Evolutionary conservation across 2,113 vertebrate genomes (phyloP).

Genomic region (Oceanites oceanicus): DNA sequence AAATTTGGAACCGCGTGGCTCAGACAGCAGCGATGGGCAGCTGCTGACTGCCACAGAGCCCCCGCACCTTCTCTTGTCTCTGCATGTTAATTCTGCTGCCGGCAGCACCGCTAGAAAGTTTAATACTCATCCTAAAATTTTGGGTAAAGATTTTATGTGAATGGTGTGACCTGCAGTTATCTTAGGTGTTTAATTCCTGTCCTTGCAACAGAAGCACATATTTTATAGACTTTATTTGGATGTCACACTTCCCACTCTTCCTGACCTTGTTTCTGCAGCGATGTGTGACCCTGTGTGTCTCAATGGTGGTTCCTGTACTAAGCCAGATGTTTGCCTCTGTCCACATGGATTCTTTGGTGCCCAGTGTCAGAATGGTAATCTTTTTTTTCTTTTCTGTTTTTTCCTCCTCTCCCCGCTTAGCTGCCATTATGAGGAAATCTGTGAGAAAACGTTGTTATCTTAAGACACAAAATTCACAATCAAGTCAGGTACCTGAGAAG

Average conservation of each 20-base stretch:
- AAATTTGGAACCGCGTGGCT: neutral
- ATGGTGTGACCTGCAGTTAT: neutral
- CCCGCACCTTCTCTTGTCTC: neutral
- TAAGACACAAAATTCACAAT: neutral
- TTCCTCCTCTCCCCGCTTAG: neutral
- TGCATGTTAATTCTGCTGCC: neutral
- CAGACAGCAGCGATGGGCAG: neutral
- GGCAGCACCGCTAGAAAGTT: neutral
- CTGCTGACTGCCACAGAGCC: neutral
- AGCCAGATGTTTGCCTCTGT: conserved; percentile 84
- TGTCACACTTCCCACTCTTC: neutral
- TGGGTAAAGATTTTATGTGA: neutral
- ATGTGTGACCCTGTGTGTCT: conserved; percentile 86
- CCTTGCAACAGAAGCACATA: neutral
- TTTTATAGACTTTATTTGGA: neutral
- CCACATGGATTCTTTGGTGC: conserved; percentile 88
- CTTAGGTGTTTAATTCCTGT: neutral
- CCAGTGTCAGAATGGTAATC: conserved; percentile 89
- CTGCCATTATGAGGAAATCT: neutral
- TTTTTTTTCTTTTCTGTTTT: neutral
- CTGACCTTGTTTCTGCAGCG: conserved; percentile 69
- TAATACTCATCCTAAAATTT: neutral
- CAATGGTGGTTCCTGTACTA: conserved; percentile 88
- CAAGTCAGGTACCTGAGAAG: neutral
- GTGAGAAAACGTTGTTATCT: neutral